Conservation (phyloP, 2,888 invertebrate species). For the Leucoptera coffeella region DNA sequence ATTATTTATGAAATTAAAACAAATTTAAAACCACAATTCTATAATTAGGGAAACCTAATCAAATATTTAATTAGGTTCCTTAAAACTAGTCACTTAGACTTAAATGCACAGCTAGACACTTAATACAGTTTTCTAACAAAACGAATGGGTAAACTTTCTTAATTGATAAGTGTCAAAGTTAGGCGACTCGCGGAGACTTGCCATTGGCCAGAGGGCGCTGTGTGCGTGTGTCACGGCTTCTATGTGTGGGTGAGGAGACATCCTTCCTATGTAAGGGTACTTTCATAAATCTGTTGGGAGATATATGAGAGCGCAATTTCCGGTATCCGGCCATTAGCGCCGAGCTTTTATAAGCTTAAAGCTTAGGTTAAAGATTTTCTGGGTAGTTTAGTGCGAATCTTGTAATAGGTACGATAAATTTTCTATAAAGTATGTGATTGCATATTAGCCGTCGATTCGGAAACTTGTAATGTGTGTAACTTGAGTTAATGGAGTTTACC, state of each 20-base stretch:
- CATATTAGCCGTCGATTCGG: constrained; percentile 50
- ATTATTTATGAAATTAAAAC: no score
- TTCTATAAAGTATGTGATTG: constrained; percentile 52
- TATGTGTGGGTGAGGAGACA: constrained; percentile 24
- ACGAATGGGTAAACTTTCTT: constrained; percentile 9
- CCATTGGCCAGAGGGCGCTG: constrained; percentile 12
- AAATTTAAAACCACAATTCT: no score
- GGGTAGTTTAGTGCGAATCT: constrained; percentile 55
- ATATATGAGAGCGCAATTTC: constrained; percentile 88
- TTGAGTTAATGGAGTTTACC: constrained; percentile 30
- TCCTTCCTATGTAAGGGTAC: constrained; percentile 58
- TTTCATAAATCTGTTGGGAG: constrained; percentile 87
- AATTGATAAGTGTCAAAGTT: constrained; percentile 48
- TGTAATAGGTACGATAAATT: constrained; percentile 54
- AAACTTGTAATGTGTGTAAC: constrained; percentile 50
- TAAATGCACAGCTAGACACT: no score
- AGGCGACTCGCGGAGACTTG: constrained; percentile 14
- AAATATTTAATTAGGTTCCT: no score
- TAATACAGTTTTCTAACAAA: no score
- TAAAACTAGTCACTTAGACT: no score
- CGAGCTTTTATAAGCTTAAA: constrained; percentile 61
- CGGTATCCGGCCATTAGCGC: constrained; percentile 82
- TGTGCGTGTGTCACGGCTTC: constrained; percentile 10
- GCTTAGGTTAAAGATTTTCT: constrained; percentile 55
- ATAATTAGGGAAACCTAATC: no score